phyloP scores from a whole-genome alignment of 2,797 vertebrate species.

The Lepilemur septentrionalis region DNA sequence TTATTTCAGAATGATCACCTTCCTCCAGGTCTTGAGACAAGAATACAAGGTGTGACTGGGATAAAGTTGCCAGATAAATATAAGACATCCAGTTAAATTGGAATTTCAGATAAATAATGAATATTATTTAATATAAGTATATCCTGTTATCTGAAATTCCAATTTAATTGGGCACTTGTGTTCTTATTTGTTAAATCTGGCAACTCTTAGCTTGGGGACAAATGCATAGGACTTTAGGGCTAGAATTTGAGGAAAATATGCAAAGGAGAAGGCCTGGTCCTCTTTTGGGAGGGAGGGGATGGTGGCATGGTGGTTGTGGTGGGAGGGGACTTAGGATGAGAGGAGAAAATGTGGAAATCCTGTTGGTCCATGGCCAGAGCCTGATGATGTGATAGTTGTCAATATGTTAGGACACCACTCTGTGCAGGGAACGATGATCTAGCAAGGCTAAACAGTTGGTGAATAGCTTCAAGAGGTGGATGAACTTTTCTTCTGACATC shows the following conservation, averaged over 20 bases:
- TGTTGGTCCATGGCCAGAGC: background rate
- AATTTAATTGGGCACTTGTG: background rate
- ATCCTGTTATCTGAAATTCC: background rate
- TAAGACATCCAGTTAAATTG: background rate
- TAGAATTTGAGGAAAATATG: background rate
- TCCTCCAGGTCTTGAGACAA: background rate
- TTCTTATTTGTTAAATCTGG: background rate
- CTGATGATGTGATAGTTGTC: background rate
- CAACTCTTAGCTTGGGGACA: background rate
- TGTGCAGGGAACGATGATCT: background rate
- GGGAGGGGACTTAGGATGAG: background rate
- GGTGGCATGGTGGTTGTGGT: no score
- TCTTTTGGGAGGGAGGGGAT: background rate
- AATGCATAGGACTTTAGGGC: background rate
- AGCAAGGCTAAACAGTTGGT: background rate
- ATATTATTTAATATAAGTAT: background rate
- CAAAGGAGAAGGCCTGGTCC: background rate
- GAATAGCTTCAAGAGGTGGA: background rate
- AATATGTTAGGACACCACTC: background rate
- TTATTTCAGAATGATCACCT: background rate
- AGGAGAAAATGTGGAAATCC: background rate
- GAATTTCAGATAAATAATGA: conserved; percentile 11
- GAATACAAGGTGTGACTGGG: background rate
- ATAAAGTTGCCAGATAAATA: background rate
- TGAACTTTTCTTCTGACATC: background rate